Base-by-base conservation (phyloP, 2,797 vertebrate species). In the Erithacus rubecula region DNA sequence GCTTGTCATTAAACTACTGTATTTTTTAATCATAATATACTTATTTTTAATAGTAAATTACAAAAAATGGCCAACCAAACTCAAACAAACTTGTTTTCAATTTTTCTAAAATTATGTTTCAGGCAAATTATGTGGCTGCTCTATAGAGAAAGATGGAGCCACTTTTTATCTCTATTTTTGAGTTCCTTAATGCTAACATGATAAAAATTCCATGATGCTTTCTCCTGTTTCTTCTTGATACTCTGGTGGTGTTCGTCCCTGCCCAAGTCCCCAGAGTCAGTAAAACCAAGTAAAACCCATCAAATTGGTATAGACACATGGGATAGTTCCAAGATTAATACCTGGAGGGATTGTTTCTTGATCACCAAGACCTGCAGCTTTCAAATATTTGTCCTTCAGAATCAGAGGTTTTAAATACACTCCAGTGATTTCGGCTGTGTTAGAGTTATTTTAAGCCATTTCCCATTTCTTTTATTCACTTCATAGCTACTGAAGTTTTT, bases 401-500 rank as follows among this genome's bases (percentile, higher is more conserved):
- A 67, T 52, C 12, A 51, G 70, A 52, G 10, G 19, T 70, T 85
- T 89, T 49, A 87, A 87, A 59, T 36, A 49, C 14, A 77, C 6
- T 41, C 26, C 20, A 13, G 10, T 70, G n/a, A 41, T 47, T 85
- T 87, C 82, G 75, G 29, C 32, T 92, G 12, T 62, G 36, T 63
- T 70, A 46, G 11, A 83, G 64, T 52, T 91, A 41, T 91, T 93
- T 92, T 39, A 81, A 85, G 24, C n/a, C 30, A 36, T 87, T 93
- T 93, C n/a, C n/a, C 15, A 49, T 88, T 94, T 83, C 27, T 68
- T 91, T 86, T 62, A 60, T 83, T 89, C 69, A 68, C 27, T 94
- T 94, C 43, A 5, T 71, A 88, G 34, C 39, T 80, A 46, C 81
- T 87, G 29, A 87, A 92, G 39, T 63, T 94, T 83, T 90, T 68